phyloP scores from a whole-genome alignment of 2,113 vertebrate species.

The Macheiramphus alcinus region DNA sequence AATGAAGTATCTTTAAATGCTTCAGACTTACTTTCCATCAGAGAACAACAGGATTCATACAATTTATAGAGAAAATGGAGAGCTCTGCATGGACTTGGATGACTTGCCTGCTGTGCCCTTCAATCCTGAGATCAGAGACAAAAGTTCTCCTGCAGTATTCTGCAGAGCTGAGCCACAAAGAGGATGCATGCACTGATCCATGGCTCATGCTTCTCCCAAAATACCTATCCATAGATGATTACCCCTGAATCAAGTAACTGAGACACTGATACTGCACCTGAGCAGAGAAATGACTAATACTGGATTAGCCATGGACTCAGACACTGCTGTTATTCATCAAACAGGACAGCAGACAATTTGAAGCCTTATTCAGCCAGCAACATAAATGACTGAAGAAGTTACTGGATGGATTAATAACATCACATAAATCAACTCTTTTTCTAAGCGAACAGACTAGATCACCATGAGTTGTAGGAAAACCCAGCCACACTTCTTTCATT shows the following conservation, averaged over 20 bases:
- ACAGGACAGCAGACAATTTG: background rate
- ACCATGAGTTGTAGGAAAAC: background rate
- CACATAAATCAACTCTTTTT: background rate
- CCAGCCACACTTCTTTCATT: background rate
- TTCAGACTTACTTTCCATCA: background rate
- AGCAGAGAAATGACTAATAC: background rate
- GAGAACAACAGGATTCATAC: background rate
- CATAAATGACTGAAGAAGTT: background rate
- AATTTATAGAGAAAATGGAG: background rate
- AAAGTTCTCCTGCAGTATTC: background rate
- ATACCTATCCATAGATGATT: background rate
- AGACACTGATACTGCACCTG: background rate
- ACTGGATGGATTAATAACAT: background rate
- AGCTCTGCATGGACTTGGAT: background rate
- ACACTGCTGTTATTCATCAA: background rate
- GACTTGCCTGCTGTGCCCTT: background rate
- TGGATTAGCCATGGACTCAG: background rate
- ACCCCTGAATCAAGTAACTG: background rate
- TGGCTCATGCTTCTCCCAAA: background rate
- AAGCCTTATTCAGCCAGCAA: conserved; percentile 15
- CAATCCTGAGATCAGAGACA: background rate
- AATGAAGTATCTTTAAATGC: background rate
- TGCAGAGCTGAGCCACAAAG: background rate
- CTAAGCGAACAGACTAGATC: background rate
- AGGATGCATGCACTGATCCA: background rate